Evolutionary conservation across 2,888 invertebrate species (phyloP), one percentile per base, ranked within the genome.

Genomic region (Eugnorisma glareosa): DNA sequence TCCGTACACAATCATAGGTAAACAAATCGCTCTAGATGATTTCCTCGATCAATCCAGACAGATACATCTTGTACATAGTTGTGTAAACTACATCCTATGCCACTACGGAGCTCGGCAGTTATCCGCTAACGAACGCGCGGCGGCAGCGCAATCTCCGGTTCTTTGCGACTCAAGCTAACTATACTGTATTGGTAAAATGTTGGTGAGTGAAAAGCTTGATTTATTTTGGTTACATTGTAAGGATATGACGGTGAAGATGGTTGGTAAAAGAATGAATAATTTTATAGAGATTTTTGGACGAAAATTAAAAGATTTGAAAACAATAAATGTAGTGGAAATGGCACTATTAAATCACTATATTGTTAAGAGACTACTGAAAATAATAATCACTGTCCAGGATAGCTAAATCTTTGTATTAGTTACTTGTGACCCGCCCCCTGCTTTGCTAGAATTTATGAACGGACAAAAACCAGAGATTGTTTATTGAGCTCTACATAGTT

Each of bases 61-160:
- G 54, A 67, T 54, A 43, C 45, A 69, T 61, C 24, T 68, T 35
- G 45, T 63, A 54, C 70, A 82, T 85, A 75, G 71, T 75, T 28
- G 68, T 82, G 48, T 79, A 28, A 77, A 71, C 67, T 78, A 51
- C 69, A 35, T 75, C 51, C 64, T 51, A 21, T 45, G 45, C 10
- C 18, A 67, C 48, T 54, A 51, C 48, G 64, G 40, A 40, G 64
- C 64, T 40, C n/a, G 28, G 74, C 73, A 70, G 74, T 71, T 77
- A 82, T 64, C 69, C 64, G 43, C 79, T 87, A 87, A 86, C 86
- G 86, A 86, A 87, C 68, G 63, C 72, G 48, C 57, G n/a, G n/a
- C 66, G 67, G 57, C 72, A 31, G 21, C n/a, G 79, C 86, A 87
- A 86, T 86, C 86, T 86, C 86, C 88, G 87, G 77, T 75, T 57